Evolutionary conservation across 2,113 vertebrate species (phyloP), one percentile per base, ranked within the genome.

Genomic region (Oreamnos americanus): DNA sequence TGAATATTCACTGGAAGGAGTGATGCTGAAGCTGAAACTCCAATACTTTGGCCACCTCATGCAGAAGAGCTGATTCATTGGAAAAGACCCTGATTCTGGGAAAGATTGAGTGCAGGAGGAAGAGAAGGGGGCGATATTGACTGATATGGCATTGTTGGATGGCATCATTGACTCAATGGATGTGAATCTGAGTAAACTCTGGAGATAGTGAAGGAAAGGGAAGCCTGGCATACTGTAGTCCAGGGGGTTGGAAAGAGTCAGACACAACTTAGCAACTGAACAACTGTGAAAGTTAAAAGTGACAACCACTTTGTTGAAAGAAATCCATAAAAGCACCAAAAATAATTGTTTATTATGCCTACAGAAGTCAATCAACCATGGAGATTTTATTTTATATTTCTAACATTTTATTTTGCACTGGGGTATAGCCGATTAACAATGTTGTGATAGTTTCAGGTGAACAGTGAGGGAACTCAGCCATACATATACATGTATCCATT

Each of bases 281-380:
- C 2, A 76, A 76, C 36, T 5, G n/a, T 12, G 21, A 39, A 23
- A 36, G 19, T 39, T 71, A 71, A 71, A 71, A 39, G n/a, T 71
- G n/a, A 71, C 17, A 6, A 78, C 43, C 36, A 55, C 26, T 25
- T 88, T 96, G 16, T 91, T 94, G 86, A 74, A 98, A 96, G 64
- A 97, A 98, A 97, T 96, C 88, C 87, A 95, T 88, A 47, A 96
- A 94, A 97, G 10, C 95, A 62, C 49, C 90, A 92, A 98, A 97
- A 1, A 2, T 45, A 23, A 8, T 82, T 62, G 49, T 25, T 89
- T 90, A 67, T 98, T 98, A 90, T 0, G 1, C 47, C 58, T 76
- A 71, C 57, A 78, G 19, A 19, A 53, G n/a, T 33, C 51, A 16
- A 11, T 58, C 1, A 6, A 71, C 67, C 9, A 23, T 71, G 21